These are phyloP conservation scores for Miltochrista miniata DNA, from an alignment of 2,888 invertebrate species.

Conservation along the genomic window DNA sequence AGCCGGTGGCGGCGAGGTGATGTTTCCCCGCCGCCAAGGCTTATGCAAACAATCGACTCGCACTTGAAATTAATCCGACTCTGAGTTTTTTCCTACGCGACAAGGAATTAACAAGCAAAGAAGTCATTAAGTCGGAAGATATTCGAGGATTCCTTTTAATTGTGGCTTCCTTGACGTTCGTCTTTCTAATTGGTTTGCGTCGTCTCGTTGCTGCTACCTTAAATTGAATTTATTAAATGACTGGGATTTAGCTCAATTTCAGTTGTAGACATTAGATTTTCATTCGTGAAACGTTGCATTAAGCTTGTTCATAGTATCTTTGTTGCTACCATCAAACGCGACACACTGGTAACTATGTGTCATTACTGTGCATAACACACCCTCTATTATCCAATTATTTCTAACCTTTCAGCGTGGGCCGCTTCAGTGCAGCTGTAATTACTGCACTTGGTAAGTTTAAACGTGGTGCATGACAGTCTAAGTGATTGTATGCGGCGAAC, in stretches of 20 bases:
- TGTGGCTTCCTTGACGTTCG: slow-evolving; percentile 77
- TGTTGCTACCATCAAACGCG: slow-evolving; percentile 41
- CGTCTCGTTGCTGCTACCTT: slow-evolving; percentile 63
- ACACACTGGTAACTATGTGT: slow-evolving; percentile 59
- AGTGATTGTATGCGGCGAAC: slow-evolving; percentile 75
- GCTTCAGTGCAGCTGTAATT: slow-evolving; percentile 65
- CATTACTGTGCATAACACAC: slow-evolving; percentile 71
- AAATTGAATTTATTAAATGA: slow-evolving; percentile 64
- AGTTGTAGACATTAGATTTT: slow-evolving; percentile 16
- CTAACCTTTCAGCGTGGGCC: slow-evolving; percentile 76
- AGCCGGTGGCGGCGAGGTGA: slow-evolving; percentile 82
- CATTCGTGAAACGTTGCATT: slow-evolving; percentile 5
- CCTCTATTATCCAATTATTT: slow-evolving; percentile 80
- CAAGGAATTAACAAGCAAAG: slow-evolving; percentile 84
- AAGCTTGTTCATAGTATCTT: slow-evolving; percentile 21
- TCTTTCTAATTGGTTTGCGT: slow-evolving; percentile 80
- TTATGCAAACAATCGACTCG: slow-evolving; percentile 84
- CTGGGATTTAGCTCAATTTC: slow-evolving; percentile 26
- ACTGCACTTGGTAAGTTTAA: slow-evolving; percentile 69
- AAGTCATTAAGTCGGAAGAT: slow-evolving; percentile 83
- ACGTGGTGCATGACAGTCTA: slow-evolving; percentile 77
- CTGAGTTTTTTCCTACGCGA: slow-evolving; percentile 78
- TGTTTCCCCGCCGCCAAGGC: slow-evolving; percentile 77
- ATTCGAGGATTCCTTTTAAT: slow-evolving; percentile 81
- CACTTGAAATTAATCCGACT: slow-evolving; percentile 83